Evolutionary conservation across 2,888 invertebrate genomes (phyloP).

Genomic region (Thereva nobilitata): DNA sequence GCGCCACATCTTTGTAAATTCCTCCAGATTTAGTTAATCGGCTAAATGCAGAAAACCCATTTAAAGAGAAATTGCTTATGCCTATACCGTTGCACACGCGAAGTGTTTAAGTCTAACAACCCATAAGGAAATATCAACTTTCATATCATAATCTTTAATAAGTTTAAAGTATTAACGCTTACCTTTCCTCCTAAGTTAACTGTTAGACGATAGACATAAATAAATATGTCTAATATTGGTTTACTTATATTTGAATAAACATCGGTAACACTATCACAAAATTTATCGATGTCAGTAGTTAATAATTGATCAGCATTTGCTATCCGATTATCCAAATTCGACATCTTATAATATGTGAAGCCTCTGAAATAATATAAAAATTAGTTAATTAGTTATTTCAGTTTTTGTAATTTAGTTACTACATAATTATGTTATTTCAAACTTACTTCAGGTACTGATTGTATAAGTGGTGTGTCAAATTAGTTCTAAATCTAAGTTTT

Average conservation of each 20-base stretch:
- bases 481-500: constrained; percentile 86
- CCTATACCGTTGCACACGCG: too few species aligned
- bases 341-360: constrained; percentile 96
- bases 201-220: constrained; percentile 90
- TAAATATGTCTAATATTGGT: constrained; percentile 90
- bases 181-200: constrained; percentile 82
- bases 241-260: constrained; percentile 96
- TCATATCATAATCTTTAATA: constrained; percentile 1
- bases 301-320: constrained; percentile 94
- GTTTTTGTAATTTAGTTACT: constrained; percentile 3
- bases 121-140: background rate
- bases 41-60: too few species aligned
- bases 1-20: too few species aligned
- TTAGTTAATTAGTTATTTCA: constrained; percentile 21
- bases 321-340: constrained; percentile 92
- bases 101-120: too few species aligned
- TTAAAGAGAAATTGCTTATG: too few species aligned
- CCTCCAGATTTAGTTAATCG: too few species aligned
- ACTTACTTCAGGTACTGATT: constrained; percentile 90
- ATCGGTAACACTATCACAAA: constrained; percentile 93
- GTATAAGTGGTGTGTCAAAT: constrained; percentile 84
- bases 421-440: constrained; percentile 19
- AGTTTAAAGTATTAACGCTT: constrained; percentile 39
- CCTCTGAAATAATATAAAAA: constrained; percentile 62
- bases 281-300: constrained; percentile 96